These are phyloP conservation scores for Epicauta chinensis DNA, from an alignment of 1,140 invertebrate species.

Conservation along the genomic window DNA sequence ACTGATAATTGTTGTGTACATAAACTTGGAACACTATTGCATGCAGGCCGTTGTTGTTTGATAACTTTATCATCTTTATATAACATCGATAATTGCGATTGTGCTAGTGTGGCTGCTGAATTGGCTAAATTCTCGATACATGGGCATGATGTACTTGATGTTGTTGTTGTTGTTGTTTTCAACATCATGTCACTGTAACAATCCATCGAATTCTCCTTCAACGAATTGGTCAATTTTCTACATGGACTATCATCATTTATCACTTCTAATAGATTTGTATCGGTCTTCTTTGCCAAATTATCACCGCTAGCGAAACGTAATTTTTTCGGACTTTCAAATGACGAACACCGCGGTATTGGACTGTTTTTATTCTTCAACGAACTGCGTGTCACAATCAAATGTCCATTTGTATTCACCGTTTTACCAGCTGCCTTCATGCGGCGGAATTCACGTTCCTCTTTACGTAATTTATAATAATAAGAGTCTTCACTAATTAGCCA, in stretches of 20 bases:
- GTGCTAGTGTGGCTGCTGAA: conserved; percentile 37
- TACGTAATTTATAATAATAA: conserved; percentile 47
- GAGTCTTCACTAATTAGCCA: conserved; percentile 77
- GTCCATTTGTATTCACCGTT: conserved; percentile 31
- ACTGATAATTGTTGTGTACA: conserved; percentile 26
- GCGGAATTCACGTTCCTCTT: conserved; percentile 46
- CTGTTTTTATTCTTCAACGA: conserved; percentile 54
- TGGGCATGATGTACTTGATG: conserved; percentile 53
- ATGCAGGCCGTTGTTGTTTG: conserved; percentile 19
- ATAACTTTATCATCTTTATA: conserved; percentile 29
- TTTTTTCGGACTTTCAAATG: conserved; percentile 73
- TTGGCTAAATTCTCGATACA: conserved; percentile 51
- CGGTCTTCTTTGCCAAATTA: conserved; percentile 28
- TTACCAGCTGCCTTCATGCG: conserved; percentile 35
- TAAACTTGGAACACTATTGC: conserved; percentile 39
- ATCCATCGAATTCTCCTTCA: conserved; percentile 33
- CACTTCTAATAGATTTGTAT: conserved; percentile 41
- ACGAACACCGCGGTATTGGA: conserved; percentile 57
- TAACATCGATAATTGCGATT: conserved; percentile 37
- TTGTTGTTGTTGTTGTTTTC: too few relatives aligned
- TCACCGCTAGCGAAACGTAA: conserved; percentile 67
- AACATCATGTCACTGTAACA: conserved; percentile 44
- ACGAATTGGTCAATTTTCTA: conserved; percentile 38
- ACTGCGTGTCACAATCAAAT: conserved; percentile 47
- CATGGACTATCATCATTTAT: conserved; percentile 48